Percentiles rank a stretch among this genome's conserved stretches.
phyloP scores from a whole-genome alignment of 2,113 vertebrate species.

The Sarotherodon lohbergeri region DNA sequence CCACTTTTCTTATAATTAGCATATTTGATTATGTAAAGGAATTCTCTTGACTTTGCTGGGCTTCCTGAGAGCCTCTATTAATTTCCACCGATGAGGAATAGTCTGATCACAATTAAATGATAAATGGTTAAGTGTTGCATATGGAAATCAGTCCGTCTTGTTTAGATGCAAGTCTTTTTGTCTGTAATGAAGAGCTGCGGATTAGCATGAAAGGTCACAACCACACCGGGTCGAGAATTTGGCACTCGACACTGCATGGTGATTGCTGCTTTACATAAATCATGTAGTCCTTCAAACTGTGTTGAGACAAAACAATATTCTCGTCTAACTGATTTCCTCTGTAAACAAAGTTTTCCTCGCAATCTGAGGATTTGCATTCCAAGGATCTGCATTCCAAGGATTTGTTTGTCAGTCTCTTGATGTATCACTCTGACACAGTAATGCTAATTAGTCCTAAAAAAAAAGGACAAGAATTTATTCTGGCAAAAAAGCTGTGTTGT shows the following conservation, averaged over 20 bases:
- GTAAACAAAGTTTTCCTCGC: slow-evolving; percentile 15
- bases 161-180: slow-evolving; percentile 22
- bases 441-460: neutral
- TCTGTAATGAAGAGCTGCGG: slow-evolving; percentile 20
- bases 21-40: slow-evolving; percentile 62
- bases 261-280: slow-evolving; percentile 64
- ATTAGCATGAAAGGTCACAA: slow-evolving; percentile 60
- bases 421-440: neutral
- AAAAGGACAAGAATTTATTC: neutral
- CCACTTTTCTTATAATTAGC: slow-evolving; percentile 42
- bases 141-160: slow-evolving; percentile 37
- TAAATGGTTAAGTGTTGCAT: slow-evolving; percentile 51
- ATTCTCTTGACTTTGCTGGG: slow-evolving; percentile 43
- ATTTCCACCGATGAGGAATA: slow-evolving; percentile 33
- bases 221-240: slow-evolving; percentile 35
- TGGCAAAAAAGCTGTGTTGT: neutral
- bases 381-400: neutral
- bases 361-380: neutral
- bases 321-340: neutral
- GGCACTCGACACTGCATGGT: slow-evolving; percentile 26
- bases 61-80: slow-evolving; percentile 43
- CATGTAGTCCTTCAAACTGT: slow-evolving; percentile 31
- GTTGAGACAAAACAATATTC: slow-evolving; percentile 17
- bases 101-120: slow-evolving; percentile 55
- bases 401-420: neutral